phyloP scores from a whole-genome alignment of 92 coral and sea anemone species.

The Virgularia gustaviana region DNA sequence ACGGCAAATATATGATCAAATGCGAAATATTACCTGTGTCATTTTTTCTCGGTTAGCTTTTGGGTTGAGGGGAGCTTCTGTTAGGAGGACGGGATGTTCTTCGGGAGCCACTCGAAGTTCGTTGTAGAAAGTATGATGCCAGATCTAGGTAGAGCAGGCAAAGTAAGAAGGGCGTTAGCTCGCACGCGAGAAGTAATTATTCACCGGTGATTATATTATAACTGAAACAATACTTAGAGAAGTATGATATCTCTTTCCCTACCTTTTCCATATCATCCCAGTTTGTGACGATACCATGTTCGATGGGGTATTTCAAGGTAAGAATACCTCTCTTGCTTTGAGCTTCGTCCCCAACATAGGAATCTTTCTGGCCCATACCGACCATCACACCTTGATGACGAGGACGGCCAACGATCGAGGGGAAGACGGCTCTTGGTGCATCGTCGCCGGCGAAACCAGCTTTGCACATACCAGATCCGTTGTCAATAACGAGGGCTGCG shows the following conservation, averaged over 20 bases:
- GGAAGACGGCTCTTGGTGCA: slow-evolving; percentile 99
- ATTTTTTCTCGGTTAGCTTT: slow-evolving; percentile 98
- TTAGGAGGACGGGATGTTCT: slow-evolving; percentile 92
- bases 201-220: neutral
- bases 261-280: slow-evolving; percentile 99
- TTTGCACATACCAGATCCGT: slow-evolving; percentile 99
- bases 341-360: slow-evolving; percentile 99
- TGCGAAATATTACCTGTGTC: slow-evolving; percentile 69
- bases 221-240: neutral
- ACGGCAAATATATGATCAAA: too few species aligned
- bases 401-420: slow-evolving; percentile 99
- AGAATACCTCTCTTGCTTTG: slow-evolving; percentile 99
- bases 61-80: slow-evolving; percentile 97
- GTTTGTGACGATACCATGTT: slow-evolving; percentile 97
- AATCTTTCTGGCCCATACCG: slow-evolving; percentile 99
- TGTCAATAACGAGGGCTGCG: slow-evolving; percentile 97
- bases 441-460: slow-evolving; percentile 99
- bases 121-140: slow-evolving; percentile 99
- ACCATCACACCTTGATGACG: slow-evolving; percentile 99
- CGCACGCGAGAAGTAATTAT: neutral
- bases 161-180: slow-evolving; percentile 9
- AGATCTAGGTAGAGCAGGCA: slow-evolving; percentile 60
- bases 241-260: slow-evolving; percentile 5
- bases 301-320: slow-evolving; percentile 98
- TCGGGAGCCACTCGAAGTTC: slow-evolving; percentile 98